Evolutionary conservation across 2,113 vertebrate genomes (phyloP), one percentile per base, ranked within the genome.

Genomic region (Rhombomys opimus): DNA sequence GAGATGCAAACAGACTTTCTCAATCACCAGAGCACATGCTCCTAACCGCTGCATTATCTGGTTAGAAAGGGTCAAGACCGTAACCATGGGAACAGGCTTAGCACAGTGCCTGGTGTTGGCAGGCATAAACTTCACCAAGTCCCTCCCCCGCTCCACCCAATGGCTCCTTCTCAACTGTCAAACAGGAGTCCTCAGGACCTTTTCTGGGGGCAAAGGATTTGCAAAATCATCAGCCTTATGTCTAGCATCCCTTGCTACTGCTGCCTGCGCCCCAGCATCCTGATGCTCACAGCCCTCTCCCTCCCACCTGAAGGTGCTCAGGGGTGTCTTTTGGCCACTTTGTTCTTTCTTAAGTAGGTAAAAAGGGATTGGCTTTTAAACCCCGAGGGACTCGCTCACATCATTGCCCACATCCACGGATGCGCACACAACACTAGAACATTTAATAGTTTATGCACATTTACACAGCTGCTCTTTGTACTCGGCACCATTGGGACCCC

Each of bases 361-460:
- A 94, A 96, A 95, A 89, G 54, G 41, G 87, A 95, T 92, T 73
- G 54, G 17, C 84, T 94, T 93, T 67, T 65, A 67, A 95, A 92
- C 41, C 46, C 81, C 0, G 6, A 54, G 95, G 90, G 81, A 57
- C 52, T 92, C 82, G 76, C 91, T 88, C 67, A 25, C 93, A 93
- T 59, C 41, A 6, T 10, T 68, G 41, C 70, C 89, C 59, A 52
- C 14, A 57, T 94, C 92, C 0, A 1, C 57, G 61, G 86, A 81
- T 41, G 57, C 27, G 65, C 14, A 23, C 18, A 68, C 0, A 54
- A 54, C 32, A 38, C 95, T 32, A 5, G 30, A 15, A 52, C 88
- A 70, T 27, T 94, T 76, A 76, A 88, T 46, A 90, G 72, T 70
- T 94, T 75, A 75, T 89, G 90, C 87, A 59, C 27, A 46, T 88